Evolutionary conservation across 2,113 vertebrate species (phyloP).

Genomic region (Calcarius ornatus): DNA sequence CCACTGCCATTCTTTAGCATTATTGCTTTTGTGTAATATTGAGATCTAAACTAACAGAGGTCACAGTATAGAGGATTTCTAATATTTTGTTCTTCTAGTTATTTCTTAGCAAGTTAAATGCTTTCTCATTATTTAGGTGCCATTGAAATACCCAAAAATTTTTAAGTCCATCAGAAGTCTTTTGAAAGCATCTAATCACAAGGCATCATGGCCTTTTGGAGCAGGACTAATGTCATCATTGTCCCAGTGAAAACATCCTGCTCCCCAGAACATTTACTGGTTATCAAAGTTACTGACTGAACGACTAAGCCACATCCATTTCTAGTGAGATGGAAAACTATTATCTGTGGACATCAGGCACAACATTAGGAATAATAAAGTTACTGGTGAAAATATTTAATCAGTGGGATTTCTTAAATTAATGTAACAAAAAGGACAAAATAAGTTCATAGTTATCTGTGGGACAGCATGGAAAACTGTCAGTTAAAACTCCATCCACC

Average conservation of each 20-base stretch:
- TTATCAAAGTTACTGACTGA: not conserved
- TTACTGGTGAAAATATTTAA: not conserved
- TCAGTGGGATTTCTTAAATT: not conserved
- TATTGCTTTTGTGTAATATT: not conserved
- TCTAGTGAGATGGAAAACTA: not conserved
- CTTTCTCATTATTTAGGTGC: not conserved
- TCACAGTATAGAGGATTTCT: not conserved
- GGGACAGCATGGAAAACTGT: not conserved
- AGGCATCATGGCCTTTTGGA: not conserved
- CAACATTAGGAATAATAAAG: not conserved
- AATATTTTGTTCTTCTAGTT: not conserved
- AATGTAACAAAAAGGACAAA: not conserved
- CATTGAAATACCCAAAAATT: not conserved
- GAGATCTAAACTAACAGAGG: not conserved
- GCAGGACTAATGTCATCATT: not conserved
- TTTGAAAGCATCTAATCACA: not conserved
- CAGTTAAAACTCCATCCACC: not conserved
- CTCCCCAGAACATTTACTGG: not conserved
- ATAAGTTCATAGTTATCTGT: not conserved
- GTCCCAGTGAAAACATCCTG: not conserved
- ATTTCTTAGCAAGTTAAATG: not conserved
- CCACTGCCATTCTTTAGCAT: not conserved
- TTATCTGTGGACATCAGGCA: not conserved
- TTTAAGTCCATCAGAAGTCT: not conserved
- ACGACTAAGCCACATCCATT: not conserved